phyloP scores from a whole-genome alignment of 2,113 vertebrate genomes.

The Petrocephalus microphthalmus region DNA sequence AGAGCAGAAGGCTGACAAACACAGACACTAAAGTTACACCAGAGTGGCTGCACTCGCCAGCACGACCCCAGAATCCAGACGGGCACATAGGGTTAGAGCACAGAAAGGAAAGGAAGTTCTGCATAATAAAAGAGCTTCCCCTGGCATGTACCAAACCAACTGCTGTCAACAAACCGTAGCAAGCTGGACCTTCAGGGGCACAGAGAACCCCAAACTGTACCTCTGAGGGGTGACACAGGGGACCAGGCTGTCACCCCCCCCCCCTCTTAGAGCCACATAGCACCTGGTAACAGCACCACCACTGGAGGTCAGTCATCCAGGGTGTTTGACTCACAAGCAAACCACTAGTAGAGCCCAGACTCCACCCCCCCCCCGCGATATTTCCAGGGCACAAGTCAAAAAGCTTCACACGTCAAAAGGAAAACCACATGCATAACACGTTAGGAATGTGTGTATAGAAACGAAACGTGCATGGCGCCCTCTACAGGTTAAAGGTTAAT shows the following conservation, averaged over 20 bases:
- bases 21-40: neutral
- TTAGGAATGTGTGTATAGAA: neutral
- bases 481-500: neutral
- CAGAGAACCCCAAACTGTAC: neutral
- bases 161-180: neutral
- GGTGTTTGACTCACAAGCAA: neutral
- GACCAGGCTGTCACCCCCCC: neutral
- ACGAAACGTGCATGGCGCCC: neutral
- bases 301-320: neutral
- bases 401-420: neutral
- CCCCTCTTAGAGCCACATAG: too few species aligned
- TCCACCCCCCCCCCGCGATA: neutral
- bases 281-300: neutral
- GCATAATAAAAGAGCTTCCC: neutral
- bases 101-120: neutral
- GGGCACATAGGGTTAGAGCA: neutral
- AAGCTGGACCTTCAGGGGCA: neutral
- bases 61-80: neutral
- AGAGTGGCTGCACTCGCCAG: neutral
- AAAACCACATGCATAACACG: neutral
- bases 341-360: neutral
- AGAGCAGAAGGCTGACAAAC: neutral
- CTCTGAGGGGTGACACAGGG: too few species aligned
- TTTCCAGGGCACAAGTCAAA: neutral
- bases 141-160: neutral